phyloP scores from a whole-genome alignment of 1,140 invertebrate species.

The Triops cancriformis region DNA sequence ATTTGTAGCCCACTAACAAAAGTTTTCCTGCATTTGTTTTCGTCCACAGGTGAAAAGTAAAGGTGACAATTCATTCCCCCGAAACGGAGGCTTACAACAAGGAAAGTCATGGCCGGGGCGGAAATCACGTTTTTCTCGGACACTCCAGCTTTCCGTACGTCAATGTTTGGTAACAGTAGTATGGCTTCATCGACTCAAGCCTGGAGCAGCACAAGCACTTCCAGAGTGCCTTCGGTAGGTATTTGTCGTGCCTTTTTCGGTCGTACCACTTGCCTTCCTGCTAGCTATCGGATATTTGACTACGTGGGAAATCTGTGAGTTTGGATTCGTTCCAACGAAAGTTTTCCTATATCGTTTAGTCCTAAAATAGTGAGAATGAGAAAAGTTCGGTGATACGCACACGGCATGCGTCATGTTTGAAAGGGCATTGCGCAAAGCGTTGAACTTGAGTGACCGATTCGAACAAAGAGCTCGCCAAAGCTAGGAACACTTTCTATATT shows the following conservation, averaged over 20 bases:
- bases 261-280: background rate
- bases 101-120: slow-evolving; percentile 3
- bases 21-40: background rate
- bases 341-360: background rate
- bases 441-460: no score
- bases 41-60: background rate
- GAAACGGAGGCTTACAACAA: background rate
- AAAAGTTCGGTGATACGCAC: background rate
- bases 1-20: background rate
- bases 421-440: no score
- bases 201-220: background rate
- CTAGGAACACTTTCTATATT: no score
- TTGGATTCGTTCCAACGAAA: background rate
- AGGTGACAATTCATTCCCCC: background rate
- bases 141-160: background rate
- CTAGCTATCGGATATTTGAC: background rate
- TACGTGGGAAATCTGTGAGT: background rate
- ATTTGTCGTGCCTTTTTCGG: background rate
- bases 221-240: background rate
- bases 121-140: slow-evolving; percentile 13
- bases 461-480: no score
- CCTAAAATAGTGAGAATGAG: background rate
- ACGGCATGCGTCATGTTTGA: no score
- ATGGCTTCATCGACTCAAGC: background rate
- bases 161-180: background rate